Conservation (phyloP, 2,113 vertebrate species). For the Columbina picui region DNA sequence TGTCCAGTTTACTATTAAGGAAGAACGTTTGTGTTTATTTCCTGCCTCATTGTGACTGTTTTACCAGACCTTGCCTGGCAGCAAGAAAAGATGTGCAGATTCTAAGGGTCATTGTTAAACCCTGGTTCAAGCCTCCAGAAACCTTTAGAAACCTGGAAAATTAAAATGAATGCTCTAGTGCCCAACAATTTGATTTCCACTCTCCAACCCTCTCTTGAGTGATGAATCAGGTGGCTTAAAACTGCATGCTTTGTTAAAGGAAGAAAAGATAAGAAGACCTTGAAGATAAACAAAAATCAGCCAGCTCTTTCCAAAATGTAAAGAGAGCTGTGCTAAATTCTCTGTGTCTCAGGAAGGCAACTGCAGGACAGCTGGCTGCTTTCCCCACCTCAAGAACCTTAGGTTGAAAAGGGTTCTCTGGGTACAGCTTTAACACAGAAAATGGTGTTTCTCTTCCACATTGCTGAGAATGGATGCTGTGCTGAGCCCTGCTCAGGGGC, state of each 20-base stretch:
- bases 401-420: not conserved
- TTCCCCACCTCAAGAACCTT: not conserved
- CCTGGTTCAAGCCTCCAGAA: not conserved
- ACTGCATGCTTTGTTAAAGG: not conserved
- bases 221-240: not conserved
- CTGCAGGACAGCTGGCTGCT: not conserved
- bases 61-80: not conserved
- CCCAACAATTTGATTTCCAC: not conserved
- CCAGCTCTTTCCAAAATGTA: not conserved
- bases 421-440: not conserved
- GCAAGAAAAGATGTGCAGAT: not conserved
- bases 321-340: not conserved
- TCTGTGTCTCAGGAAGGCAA: not conserved
- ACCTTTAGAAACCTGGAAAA: not conserved
- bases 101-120: not conserved
- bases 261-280: not conserved
- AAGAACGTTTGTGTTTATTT: not conserved
- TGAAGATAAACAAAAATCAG: not conserved
- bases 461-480: not conserved
- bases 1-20: not conserved
- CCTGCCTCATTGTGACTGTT: not conserved
- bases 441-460: not conserved
- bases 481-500: not conserved
- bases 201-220: accelerated
- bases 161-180: not conserved